Evolutionary conservation across 2,113 vertebrate genomes (phyloP).

Genomic region (Andinoacara biseriatus): DNA sequence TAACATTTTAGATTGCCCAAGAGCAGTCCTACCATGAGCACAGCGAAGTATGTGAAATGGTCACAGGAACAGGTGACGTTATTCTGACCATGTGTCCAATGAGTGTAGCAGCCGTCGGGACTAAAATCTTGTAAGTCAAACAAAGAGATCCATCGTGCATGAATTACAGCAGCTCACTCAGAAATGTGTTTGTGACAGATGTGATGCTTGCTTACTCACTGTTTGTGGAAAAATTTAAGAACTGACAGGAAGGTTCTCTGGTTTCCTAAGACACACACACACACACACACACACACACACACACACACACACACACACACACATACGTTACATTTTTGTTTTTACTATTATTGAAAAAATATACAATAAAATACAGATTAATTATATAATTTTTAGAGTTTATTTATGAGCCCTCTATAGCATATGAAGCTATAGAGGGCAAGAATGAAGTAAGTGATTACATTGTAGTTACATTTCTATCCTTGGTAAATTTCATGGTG

Average conservation of each 20-base stretch:
- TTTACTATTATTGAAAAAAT: background rate
- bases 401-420: no score
- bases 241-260: conserved; percentile 15
- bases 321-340: no score
- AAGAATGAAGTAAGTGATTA: background rate
- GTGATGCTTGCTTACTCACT: conserved; percentile 26
- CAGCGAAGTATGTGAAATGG: conserved; percentile 66
- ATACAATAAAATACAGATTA: no score
- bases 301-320: no score
- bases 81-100: background rate
- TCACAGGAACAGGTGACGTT: conserved; percentile 50
- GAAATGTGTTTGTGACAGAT: background rate
- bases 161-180: background rate
- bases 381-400: background rate
- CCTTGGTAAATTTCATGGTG: background rate
- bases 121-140: background rate
- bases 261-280: conserved; percentile 27
- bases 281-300: no score
- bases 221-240: conserved; percentile 16
- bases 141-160: background rate
- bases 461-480: background rate
- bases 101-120: background rate
- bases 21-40: conserved; percentile 53
- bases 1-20: background rate
- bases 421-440: no score